phyloP scores from a whole-genome alignment of 1,140 invertebrate species.

The Linepithema humile region DNA sequence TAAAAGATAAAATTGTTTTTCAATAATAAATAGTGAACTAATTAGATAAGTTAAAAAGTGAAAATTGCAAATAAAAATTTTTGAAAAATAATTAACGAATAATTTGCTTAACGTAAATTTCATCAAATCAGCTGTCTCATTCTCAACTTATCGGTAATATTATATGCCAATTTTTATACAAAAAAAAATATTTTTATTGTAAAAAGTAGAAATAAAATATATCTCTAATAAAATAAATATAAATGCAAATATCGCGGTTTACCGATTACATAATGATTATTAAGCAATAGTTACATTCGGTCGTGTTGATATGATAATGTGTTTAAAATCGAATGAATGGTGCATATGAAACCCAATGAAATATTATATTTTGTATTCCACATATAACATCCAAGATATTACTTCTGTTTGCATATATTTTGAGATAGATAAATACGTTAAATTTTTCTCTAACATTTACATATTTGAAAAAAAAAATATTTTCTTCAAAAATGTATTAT shows the following conservation, averaged over 20 bases:
- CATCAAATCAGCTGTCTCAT: background rate
- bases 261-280: background rate
- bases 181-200: constrained; percentile 4
- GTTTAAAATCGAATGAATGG: constrained; percentile 5
- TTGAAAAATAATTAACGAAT: background rate
- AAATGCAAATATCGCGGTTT: constrained; percentile 12
- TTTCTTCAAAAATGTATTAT: background rate
- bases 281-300: constrained; percentile 11
- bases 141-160: background rate
- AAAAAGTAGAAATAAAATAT: background rate
- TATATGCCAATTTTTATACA: background rate
- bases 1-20: background rate
- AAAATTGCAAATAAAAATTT: constrained; percentile 27
- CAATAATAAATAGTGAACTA: background rate
- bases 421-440: background rate
- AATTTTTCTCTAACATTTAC: background rate
- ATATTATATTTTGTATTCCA: background rate
- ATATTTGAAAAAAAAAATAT: background rate
- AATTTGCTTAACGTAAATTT: background rate
- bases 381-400: background rate
- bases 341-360: background rate
- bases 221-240: constrained; percentile 19
- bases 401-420: background rate
- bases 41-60: background rate
- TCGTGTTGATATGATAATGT: constrained; percentile 13